Evolutionary conservation across 2,113 vertebrate genomes (phyloP).

Genomic region (Taxidea taxus): DNA sequence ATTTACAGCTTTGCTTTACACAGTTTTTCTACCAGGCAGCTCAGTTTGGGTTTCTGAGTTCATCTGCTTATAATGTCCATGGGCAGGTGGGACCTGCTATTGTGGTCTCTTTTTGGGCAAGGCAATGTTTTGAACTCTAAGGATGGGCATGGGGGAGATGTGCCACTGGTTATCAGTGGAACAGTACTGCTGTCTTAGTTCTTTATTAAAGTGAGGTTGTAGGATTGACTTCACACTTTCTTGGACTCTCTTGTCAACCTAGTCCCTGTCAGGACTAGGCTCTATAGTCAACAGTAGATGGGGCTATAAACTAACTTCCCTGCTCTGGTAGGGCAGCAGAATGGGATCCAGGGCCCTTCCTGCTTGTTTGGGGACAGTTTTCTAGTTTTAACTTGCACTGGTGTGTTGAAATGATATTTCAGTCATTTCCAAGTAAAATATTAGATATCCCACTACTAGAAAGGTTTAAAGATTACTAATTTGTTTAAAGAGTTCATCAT

Average conservation of each 20-base stretch:
- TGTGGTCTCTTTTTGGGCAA: not conserved
- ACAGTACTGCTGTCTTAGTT: not conserved
- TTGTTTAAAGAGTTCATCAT: not conserved
- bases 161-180: not conserved
- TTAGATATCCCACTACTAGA: not conserved
- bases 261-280: not conserved
- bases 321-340: not conserved
- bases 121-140: not conserved
- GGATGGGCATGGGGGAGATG: not conserved
- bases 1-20: not conserved
- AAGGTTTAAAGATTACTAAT: not conserved
- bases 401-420: not conserved
- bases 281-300: not conserved
- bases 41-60: not conserved
- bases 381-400: not conserved
- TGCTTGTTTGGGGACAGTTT: not conserved
- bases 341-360: not conserved
- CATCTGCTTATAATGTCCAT: not conserved
- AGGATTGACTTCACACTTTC: not conserved
- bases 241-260: not conserved
- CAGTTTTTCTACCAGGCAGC: not conserved
- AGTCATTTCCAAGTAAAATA: not conserved
- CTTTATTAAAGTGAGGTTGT: not conserved
- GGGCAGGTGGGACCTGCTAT: not conserved
- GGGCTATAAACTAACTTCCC: not conserved